These are phyloP conservation scores for Andrena marginata DNA, from an alignment of 2,888 invertebrate genomes.

Conservation along the genomic window DNA sequence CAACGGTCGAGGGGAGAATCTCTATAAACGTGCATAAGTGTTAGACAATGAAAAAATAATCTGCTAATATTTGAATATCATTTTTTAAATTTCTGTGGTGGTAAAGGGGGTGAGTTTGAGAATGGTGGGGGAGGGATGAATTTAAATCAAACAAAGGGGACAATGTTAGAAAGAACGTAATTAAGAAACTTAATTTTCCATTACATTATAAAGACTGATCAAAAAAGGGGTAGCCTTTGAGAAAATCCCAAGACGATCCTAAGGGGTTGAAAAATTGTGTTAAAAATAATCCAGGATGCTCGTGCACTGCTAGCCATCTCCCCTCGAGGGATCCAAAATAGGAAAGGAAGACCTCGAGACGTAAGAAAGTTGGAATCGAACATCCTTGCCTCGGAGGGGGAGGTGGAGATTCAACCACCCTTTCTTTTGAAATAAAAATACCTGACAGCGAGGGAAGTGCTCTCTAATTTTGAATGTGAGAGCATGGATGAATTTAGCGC, in stretches of 20 bases:
- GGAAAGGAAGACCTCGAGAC: constrained; percentile 8
- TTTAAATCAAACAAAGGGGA: too few relatives aligned
- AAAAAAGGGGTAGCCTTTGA: constrained; percentile 6
- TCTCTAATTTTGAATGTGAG: not conserved
- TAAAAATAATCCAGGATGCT: constrained; percentile 57
- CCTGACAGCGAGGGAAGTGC: not conserved
- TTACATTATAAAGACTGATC: constrained; percentile 6
- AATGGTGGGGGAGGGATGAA: too few relatives aligned
- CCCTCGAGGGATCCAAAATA: constrained; percentile 25
- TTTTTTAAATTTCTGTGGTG: not conserved
- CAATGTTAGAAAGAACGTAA: too few relatives aligned
- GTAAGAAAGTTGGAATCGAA: constrained; percentile 1
- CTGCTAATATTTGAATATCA: not conserved
- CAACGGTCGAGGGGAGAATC: not conserved
- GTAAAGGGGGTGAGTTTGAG: too few relatives aligned
- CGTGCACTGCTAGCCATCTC: not conserved
- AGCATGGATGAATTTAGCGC: not conserved
- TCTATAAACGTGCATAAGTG: not conserved
- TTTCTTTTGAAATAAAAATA: constrained; percentile 14
- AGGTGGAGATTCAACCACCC: not conserved
- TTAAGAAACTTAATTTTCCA: constrained; percentile 2
- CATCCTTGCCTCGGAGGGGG: too few relatives aligned
- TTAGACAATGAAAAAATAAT: not conserved
- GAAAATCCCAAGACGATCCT: not conserved
- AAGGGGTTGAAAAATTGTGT: constrained; percentile 54